Conservation (phyloP, 2,888 invertebrate genomes). For the Chrysolina oricalcia region DNA sequence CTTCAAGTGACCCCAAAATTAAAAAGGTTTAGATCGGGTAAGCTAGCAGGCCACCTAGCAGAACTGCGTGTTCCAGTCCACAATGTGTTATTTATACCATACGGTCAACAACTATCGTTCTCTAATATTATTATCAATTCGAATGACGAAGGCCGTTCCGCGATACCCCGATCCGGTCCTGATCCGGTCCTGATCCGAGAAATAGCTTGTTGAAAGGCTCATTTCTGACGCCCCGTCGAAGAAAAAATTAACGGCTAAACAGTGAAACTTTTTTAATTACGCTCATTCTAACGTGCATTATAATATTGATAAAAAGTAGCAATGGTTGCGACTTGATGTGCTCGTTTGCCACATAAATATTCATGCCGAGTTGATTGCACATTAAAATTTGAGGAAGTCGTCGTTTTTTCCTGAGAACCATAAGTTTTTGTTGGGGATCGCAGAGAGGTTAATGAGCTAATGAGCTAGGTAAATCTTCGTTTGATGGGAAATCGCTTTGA, state of each 20-base stretch:
- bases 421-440: constrained; percentile 10
- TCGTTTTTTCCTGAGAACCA: constrained; percentile 12
- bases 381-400: constrained; percentile 23
- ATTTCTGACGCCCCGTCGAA: background rate
- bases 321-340: constrained; percentile 9
- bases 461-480: constrained; percentile 1
- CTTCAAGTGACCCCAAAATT: no score
- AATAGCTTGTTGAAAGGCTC: constrained; percentile 1
- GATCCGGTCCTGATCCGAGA: background rate
- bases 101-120: no score
- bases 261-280: constrained; percentile 20
- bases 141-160: no score
- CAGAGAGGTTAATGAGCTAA: constrained; percentile 16
- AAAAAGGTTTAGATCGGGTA: no score
- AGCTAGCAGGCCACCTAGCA: no score
- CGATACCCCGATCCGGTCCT: background rate
- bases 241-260: constrained; percentile 16
- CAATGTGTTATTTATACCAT: no score
- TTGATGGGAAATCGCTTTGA: background rate
- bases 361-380: constrained; percentile 24
- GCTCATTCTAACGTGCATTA: constrained; percentile 20
- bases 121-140: no score
- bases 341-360: constrained; percentile 22
- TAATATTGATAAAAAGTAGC: constrained; percentile 21
- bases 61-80: no score